Evolutionary conservation across 2,113 vertebrate genomes (phyloP).

Genomic region (Alectura lathami): DNA sequence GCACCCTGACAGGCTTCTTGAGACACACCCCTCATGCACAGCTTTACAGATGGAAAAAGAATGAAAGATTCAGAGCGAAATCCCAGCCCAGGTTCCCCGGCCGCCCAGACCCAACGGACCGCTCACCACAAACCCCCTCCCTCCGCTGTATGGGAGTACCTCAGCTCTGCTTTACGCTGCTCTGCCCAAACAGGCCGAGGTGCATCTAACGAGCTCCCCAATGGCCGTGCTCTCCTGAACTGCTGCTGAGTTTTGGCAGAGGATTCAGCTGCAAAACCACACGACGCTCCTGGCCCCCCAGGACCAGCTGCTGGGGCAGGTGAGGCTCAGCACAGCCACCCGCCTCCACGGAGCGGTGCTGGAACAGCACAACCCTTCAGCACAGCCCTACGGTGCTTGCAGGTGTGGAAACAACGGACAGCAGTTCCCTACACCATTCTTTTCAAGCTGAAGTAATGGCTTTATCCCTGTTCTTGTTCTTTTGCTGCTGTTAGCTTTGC

Average conservation of each 20-base stretch:
- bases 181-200: neutral
- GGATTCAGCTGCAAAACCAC: no score
- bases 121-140: neutral
- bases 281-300: neutral
- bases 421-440: no score
- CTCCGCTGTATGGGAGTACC: no score
- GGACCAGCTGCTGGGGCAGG: no score
- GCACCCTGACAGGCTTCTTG: rapidly evolving
- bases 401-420: neutral
- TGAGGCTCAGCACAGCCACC: neutral
- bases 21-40: rapidly evolving
- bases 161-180: no score
- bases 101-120: neutral
- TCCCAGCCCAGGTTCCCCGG: neutral
- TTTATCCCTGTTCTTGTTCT: neutral
- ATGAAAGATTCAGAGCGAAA: neutral
- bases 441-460: neutral
- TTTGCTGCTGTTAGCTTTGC: neutral
- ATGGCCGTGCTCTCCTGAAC: neutral
- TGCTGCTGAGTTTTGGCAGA: neutral
- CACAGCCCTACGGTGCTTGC: neutral
- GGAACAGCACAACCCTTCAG: neutral
- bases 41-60: neutral
- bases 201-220: neutral
- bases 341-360: neutral